phyloP scores from a whole-genome alignment of 2,888 invertebrate genomes.

The Ectemnius continuus region DNA sequence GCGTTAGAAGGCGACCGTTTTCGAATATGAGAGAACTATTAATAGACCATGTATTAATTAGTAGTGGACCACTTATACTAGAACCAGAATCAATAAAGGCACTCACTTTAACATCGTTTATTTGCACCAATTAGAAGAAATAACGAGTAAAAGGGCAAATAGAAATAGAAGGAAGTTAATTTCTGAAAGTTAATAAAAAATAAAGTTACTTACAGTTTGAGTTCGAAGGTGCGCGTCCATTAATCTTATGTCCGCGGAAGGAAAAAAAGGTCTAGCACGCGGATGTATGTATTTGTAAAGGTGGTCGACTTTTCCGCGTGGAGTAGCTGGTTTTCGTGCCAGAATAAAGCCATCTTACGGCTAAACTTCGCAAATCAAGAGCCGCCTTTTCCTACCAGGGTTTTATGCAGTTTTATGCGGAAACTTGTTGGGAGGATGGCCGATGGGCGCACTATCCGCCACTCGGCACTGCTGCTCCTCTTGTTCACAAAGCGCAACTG shows the following conservation, averaged over 20 bases:
- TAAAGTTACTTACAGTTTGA: neutral
- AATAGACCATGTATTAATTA: too few relatives aligned
- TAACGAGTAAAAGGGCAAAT: too few relatives aligned
- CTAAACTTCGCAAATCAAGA: slow-evolving; percentile 50
- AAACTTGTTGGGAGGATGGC: slow-evolving; percentile 25
- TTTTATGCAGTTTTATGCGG: slow-evolving; percentile 47
- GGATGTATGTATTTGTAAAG: slow-evolving; percentile 26
- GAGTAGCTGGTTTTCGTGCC: slow-evolving; percentile 21
- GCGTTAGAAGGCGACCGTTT: too few relatives aligned
- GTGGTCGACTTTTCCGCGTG: slow-evolving; percentile 27
- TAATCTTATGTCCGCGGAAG: slow-evolving; percentile 11
- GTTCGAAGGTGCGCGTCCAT: neutral
- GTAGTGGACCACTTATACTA: too few relatives aligned
- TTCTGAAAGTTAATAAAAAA: too few relatives aligned
- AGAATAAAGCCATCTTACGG: slow-evolving; percentile 38
- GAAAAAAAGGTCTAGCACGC: neutral
- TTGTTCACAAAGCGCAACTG: slow-evolving; percentile 19
- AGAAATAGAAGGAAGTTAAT: too few relatives aligned
- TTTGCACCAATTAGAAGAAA: too few relatives aligned
- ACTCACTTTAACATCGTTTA: too few relatives aligned
- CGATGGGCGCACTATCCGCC: too few relatives aligned
- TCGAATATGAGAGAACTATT: too few relatives aligned
- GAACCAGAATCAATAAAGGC: too few relatives aligned
- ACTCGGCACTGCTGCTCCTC: slow-evolving; percentile 11
- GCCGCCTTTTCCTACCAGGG: slow-evolving; percentile 23